A percentile compares a stretch with the other conserved stretches of the same genome.
Evolutionary conservation across 2,797 vertebrate species (phyloP).

Genomic region (Pyrocephalus nanus): DNA sequence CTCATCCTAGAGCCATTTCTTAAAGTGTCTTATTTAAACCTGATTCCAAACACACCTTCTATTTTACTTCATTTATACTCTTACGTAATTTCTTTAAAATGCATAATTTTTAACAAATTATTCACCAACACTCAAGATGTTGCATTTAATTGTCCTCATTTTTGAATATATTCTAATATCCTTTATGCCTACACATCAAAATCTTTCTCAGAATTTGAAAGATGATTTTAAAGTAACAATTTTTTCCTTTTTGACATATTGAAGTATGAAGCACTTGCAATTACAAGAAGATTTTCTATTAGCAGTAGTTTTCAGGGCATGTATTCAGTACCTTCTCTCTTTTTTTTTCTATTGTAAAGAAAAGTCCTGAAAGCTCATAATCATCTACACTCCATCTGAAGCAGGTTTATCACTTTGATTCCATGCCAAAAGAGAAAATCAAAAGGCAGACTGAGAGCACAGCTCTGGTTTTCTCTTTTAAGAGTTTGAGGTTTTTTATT

Average conservation of each 20-base stretch:
- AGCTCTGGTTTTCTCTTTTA: background rate
- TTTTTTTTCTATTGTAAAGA: background rate
- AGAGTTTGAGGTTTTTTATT: fast-evolving
- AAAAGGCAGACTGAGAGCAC: background rate
- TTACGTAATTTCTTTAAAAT: background rate
- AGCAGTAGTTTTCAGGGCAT: background rate
- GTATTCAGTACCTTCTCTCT: background rate
- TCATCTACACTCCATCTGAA: background rate
- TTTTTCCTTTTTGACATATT: background rate
- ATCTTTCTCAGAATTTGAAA: background rate
- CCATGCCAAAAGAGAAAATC: background rate
- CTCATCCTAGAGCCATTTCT: background rate
- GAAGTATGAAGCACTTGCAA: background rate
- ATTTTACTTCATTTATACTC: background rate
- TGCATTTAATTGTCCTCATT: background rate
- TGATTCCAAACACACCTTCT: background rate
- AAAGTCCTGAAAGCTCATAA: background rate
- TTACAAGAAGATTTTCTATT: background rate
- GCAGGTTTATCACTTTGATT: background rate
- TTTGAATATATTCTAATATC: background rate
- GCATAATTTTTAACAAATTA: background rate
- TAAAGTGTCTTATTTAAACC: background rate
- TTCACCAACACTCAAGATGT: background rate
- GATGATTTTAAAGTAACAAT: background rate
- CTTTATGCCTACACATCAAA: background rate